Conservation (phyloP, 2,113 vertebrate genomes). For the Craseonycteris thonglongyai region DNA sequence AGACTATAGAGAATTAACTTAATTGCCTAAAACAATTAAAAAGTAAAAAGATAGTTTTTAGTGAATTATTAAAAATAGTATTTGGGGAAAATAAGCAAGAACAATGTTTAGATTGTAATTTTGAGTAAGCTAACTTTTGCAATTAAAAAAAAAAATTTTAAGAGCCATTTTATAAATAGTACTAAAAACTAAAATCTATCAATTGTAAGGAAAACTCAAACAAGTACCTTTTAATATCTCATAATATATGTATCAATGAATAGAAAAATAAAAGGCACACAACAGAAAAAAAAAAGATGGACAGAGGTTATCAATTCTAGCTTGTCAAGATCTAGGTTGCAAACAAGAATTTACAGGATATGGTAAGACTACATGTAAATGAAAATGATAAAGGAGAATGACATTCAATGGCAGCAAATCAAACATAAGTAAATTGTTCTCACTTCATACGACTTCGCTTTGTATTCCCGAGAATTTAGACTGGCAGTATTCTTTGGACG, state of each 20-base stretch:
- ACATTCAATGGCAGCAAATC: conserved; percentile 19
- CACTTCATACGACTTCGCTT: conserved; percentile 97
- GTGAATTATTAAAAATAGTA: conserved; percentile 30
- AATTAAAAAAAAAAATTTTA: no score
- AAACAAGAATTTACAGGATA: conserved; percentile 13
- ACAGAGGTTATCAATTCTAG: neutral
- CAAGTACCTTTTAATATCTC: neutral
- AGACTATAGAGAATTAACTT: neutral
- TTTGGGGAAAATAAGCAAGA: conserved; percentile 16
- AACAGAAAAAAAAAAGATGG: neutral
- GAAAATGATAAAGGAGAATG: conserved; percentile 13
- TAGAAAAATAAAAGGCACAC: conserved; percentile 17
- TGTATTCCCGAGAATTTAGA: conserved; percentile 96
- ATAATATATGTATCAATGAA: neutral
- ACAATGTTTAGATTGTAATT: conserved; percentile 2
- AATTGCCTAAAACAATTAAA: conserved; percentile 9
- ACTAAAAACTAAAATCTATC: conserved; percentile 22
- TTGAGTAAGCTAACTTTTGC: neutral
- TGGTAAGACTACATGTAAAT: neutral
- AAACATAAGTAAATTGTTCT: conserved; percentile 58
- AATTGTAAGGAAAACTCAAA: conserved; percentile 8
- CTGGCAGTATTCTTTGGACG: conserved; percentile 96
- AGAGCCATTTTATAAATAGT: neutral
- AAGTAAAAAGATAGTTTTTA: conserved; percentile 11
- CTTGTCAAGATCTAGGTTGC: neutral